phyloP scores from a whole-genome alignment of 2,113 vertebrate genomes.

The Oplegnathus fasciatus region DNA sequence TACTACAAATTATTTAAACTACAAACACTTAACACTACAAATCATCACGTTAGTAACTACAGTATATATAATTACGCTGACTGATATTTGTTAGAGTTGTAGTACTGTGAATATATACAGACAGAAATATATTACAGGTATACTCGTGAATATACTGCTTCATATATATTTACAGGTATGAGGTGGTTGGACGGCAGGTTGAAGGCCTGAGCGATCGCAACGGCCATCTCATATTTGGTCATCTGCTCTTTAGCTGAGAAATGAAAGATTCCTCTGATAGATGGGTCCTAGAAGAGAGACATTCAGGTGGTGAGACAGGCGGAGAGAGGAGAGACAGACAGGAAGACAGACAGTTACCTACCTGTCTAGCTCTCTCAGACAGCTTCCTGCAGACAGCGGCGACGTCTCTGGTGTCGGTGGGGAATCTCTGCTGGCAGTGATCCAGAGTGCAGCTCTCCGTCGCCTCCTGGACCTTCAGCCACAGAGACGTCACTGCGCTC shows the following conservation, averaged over 20 bases:
- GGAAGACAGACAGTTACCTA: slow-evolving; percentile 48
- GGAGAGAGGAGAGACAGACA: not conserved
- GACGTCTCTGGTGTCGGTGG: slow-evolving; percentile 92
- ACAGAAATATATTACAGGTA: not conserved
- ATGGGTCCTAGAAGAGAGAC: slow-evolving; percentile 85
- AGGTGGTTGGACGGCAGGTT: slow-evolving; percentile 93
- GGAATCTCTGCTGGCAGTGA: slow-evolving; percentile 93
- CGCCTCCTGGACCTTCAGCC: slow-evolving; percentile 90
- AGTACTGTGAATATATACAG: not conserved
- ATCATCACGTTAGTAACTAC: not conserved
- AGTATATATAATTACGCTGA: not conserved
- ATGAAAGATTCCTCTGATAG: slow-evolving; percentile 93
- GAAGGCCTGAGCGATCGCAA: slow-evolving; percentile 94
- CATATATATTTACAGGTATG: slow-evolving; percentile 87
- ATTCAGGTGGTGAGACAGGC: not conserved
- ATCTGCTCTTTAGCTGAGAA: slow-evolving; percentile 96
- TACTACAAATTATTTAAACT: not conserved
- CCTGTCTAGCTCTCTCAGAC: slow-evolving; percentile 90
- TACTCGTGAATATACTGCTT: not conserved
- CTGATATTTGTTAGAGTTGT: not conserved
- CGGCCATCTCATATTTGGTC: slow-evolving; percentile 97
- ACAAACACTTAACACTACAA: not conserved
- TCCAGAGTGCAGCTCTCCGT: slow-evolving; percentile 91
- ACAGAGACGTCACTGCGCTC: slow-evolving; percentile 93
- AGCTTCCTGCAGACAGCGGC: slow-evolving; percentile 92